Percentiles rank a stretch among this genome's conserved stretches.
phyloP scores from a whole-genome alignment of 2,113 vertebrate species.

The Catharus bicknelli region DNA sequence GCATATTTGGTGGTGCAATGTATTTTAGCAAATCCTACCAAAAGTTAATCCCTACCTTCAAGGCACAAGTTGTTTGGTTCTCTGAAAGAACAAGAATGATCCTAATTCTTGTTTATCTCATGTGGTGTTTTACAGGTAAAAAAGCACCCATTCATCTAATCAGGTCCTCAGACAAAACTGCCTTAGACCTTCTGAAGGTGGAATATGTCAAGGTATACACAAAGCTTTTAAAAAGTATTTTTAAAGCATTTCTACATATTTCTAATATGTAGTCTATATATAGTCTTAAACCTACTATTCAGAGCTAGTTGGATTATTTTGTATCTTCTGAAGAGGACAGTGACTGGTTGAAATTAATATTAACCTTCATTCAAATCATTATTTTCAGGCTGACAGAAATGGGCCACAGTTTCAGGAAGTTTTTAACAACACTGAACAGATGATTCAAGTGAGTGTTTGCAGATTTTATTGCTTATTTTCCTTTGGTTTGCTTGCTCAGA shows the following conservation, averaged over 20 bases:
- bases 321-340: background rate
- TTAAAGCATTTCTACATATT: background rate
- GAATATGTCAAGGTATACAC: constrained; percentile 87
- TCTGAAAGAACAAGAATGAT: background rate
- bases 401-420: constrained; percentile 85
- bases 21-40: background rate
- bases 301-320: background rate
- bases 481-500: background rate
- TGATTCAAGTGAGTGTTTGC: constrained; percentile 82
- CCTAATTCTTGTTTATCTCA: background rate
- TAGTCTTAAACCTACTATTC: background rate
- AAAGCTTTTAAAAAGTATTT: background rate
- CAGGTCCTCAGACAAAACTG: constrained; percentile 85
- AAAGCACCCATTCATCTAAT: constrained; percentile 85
- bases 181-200: constrained; percentile 89
- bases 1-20: background rate
- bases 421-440: constrained; percentile 91
- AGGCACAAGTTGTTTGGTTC: background rate
- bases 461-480: background rate
- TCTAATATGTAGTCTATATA: background rate
- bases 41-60: background rate
- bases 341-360: constrained; percentile 2
- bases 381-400: constrained; percentile 82
- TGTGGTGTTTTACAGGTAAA: constrained; percentile 72
- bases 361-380: background rate